Evolutionary conservation across 1,140 invertebrate genomes (phyloP), one percentile per base, ranked within the genome.

Genomic region (Polyergus mexicanus): DNA sequence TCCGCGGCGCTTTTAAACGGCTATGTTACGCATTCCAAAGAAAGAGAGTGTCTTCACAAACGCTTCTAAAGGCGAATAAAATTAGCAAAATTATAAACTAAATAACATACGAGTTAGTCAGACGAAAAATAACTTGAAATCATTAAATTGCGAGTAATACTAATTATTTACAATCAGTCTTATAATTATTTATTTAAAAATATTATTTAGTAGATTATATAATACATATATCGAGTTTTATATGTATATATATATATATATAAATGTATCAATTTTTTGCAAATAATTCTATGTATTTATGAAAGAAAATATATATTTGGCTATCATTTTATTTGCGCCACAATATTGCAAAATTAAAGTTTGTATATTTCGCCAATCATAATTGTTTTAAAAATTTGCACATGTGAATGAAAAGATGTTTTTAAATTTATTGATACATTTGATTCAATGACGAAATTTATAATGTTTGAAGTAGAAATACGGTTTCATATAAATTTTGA

Each of bases 1-100:
- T 81, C 76, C 63, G 80, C 75, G 62, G 54, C 47, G 41, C 41
- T 78, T 81, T 86, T 88, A 72, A 68, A 65, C 66, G 83, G 74
- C 1, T 32, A 32, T 69, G 65, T 71, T 81, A 71, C 65, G 66
- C 66, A 72, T 60, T 56, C 68, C 25, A 44, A 32, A 32, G 32
- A 32, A 3, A 32, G 32, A 32, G 32, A 32, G 32, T 11, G 25
- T 25, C 38, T 19, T 60, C 35, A 44, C 22, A 44, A 2, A 3
- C 60, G 35, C n/a, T 81, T 19, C 19, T 58, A 60, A 25, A 81
- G 38, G 32, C 32, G 63, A 51, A 38, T 38, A 44, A 41, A 81
- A 71, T 81, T 81, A 81, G 35, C 25, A 38, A 38, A 81, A 38
- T 71, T 51, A 71, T 56, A 58, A 54, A 19, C 32, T 1, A 41